These are phyloP conservation scores for Pogona vitticeps DNA, from an alignment of 2,113 vertebrate species.

Conservation along the genomic window DNA sequence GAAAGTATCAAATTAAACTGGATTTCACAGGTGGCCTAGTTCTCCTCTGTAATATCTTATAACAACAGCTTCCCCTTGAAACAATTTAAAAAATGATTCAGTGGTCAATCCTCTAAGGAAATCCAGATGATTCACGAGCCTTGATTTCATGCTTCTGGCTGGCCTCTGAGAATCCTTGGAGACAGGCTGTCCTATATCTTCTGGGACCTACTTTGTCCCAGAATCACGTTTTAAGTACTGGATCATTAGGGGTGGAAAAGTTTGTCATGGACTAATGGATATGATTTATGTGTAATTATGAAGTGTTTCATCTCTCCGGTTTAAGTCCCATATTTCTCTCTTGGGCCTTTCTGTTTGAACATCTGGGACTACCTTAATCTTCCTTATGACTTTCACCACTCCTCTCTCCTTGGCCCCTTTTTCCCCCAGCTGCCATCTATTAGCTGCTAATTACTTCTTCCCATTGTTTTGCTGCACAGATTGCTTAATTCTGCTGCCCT, in stretches of 20 bases:
- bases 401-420: not conserved
- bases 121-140: not conserved
- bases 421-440: not conserved
- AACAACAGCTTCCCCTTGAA: not conserved
- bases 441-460: not conserved
- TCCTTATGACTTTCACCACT: not conserved
- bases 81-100: not conserved
- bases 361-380: conserved; percentile 9
- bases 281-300: not conserved
- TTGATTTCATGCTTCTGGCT: not conserved
- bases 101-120: not conserved
- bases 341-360: not conserved
- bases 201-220: not conserved
- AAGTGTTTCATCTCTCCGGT: not conserved
- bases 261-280: not conserved
- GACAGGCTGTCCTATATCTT: not conserved
- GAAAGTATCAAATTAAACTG: not conserved
- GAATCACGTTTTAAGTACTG: not conserved
- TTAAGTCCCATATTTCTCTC: not conserved
- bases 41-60: not conserved
- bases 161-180: fast-evolving
- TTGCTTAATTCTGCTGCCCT: not conserved
- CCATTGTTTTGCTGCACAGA: not conserved
- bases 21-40: not conserved
- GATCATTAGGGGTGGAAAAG: conserved; percentile 2